Evolutionary conservation across 2,113 vertebrate species (phyloP).

Genomic region (Phoenicopterus ruber): DNA sequence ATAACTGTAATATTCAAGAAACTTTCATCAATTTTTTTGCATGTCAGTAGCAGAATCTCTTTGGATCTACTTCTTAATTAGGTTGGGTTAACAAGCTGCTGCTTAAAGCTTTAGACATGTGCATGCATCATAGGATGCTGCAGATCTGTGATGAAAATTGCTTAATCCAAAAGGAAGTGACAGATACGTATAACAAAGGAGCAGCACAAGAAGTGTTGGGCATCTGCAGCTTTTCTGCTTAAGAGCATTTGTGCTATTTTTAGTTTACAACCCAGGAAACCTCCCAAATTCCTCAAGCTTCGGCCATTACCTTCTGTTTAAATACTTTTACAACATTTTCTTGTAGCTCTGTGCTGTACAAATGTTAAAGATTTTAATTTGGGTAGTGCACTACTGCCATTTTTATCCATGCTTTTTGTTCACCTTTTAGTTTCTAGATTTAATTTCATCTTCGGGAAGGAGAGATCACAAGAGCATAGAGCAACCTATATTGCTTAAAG

Average conservation of each 20-base stretch:
- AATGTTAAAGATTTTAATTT: not conserved
- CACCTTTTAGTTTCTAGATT: slow-evolving; percentile 87
- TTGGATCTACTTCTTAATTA: not conserved
- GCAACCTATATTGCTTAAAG: slow-evolving; percentile 95
- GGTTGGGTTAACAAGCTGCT: not conserved
- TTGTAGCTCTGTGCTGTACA: not conserved
- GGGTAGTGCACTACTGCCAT: not conserved
- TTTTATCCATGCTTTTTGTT: not conserved
- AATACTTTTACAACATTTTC: not conserved
- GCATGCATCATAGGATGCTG: not conserved
- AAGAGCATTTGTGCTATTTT: not conserved
- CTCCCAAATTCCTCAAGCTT: not conserved
- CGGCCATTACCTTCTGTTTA: not conserved
- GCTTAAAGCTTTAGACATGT: not conserved
- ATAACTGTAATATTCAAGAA: not conserved
- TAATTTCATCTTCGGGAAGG: slow-evolving; percentile 96
- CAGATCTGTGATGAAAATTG: not conserved
- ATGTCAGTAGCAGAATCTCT: not conserved
- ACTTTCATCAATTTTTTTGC: not conserved
- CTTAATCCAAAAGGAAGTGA: not conserved
- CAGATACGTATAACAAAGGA: not conserved
- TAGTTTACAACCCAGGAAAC: not conserved
- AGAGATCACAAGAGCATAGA: slow-evolving; percentile 96
- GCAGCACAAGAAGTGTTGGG: not conserved
- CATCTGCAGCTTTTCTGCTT: not conserved